A percentile compares a stretch with the other conserved stretches of the same genome.
Evolutionary conservation across 35 echinoderm and acorn worm species (phyloP).

Genomic region (Heliocidaris erythrogramma): DNA sequence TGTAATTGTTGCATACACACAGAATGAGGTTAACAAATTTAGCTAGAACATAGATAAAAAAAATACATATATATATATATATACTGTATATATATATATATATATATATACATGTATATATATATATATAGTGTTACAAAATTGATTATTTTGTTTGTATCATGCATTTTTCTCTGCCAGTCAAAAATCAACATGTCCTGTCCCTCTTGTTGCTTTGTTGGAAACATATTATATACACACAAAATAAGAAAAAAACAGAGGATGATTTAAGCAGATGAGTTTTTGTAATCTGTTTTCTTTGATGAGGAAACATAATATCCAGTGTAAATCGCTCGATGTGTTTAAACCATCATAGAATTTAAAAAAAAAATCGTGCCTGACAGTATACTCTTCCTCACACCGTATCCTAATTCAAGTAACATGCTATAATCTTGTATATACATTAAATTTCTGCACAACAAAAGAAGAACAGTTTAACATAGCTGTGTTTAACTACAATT

Average conservation of each 20-base stretch:
- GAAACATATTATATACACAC: not conserved
- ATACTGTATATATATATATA: too few relatives aligned
- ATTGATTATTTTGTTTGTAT: too few relatives aligned
- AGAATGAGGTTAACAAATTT: too few relatives aligned
- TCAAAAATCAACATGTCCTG: not conserved
- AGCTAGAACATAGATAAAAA: too few relatives aligned
- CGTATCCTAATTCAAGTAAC: not conserved
- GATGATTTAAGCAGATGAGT: not conserved
- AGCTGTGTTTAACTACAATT: not conserved
- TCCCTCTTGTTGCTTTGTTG: not conserved
- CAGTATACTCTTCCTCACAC: not conserved
- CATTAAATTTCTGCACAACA: not conserved
- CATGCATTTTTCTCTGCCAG: not conserved
- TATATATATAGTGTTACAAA: too few relatives aligned
- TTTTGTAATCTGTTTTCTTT: not conserved
- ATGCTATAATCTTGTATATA: not conserved
- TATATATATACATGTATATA: too few relatives aligned
- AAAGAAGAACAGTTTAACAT: not conserved
- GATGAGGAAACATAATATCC: not conserved
- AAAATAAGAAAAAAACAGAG: not conserved
- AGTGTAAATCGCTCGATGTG: too few relatives aligned
- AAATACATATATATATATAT: too few relatives aligned
- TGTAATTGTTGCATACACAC: too few relatives aligned
- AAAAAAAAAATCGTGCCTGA: too few relatives aligned
- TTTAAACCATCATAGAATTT: too few relatives aligned